Base-by-base conservation (phyloP, 2,113 vertebrate genomes). In the Semnornis frantzii region DNA sequence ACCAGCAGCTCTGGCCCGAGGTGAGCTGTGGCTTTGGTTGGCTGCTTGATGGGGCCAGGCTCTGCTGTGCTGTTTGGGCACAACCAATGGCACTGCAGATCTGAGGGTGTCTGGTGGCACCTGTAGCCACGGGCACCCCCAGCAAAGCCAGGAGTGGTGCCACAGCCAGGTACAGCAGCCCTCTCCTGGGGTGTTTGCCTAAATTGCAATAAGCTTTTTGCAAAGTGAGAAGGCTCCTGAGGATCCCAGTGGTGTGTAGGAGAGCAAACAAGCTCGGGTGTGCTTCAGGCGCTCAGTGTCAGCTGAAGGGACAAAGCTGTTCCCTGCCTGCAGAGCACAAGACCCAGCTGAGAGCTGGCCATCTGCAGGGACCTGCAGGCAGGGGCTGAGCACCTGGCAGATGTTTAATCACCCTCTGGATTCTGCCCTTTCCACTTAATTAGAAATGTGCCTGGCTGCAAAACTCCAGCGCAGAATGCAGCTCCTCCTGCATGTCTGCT, bases 351-450 rank as follows among this genome's bases (percentile, higher is more conserved):
- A 90, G 88, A 85, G 91, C 80, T 82, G 60, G 50, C 75, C 31
- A 37, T 90, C 71, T 85, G 80, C 76, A 74, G 50, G 39, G 50
- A 87, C 21, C 42, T 3, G 6, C 75, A 69, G 79, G 70, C 78
- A 80, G 74, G 73, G 74, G 64, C 60, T 84, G 87, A 87, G 75
- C 71, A 84, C 75, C 82, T 85, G 87, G 75, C 90, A 92, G 83
- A 85, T 90, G 87, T 90, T 92, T 87, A 90, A 87, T 90, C n/a
- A 37, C 63, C 73, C 68, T 81, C 48, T 81, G 42, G 42, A 37
- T 90, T 87, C 65, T 94, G 83, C 75, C 79, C 70, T 87, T 92
- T 94, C 60, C n/a, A 30, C 79, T 85, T 87, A 90, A 90, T 92
- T 92, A 87, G 80, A 72, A 92, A 81, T 63, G 74, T 81, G 79